A percentile compares a stretch with the other conserved stretches of the same genome.
Evolutionary conservation across 2,797 vertebrate genomes (phyloP).

Genomic region (Eospalax fontanierii): DNA sequence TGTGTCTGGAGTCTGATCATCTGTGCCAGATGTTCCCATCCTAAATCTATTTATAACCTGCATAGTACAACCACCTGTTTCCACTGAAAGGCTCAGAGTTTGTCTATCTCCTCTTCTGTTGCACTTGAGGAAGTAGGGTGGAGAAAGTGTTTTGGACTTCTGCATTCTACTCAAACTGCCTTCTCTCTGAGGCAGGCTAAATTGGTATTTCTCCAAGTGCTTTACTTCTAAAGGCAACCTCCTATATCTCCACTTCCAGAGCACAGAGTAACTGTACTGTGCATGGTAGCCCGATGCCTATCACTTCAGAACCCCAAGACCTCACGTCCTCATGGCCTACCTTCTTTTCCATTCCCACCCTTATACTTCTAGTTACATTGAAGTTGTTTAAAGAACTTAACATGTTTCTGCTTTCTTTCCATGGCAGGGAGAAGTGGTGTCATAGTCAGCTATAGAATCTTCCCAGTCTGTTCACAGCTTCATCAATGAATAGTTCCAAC

Average conservation of each 20-base stretch:
- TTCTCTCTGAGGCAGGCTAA: neutral
- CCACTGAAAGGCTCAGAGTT: neutral
- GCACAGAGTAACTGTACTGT: constrained; percentile 3
- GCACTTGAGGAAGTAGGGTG: neutral
- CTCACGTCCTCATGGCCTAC: neutral
- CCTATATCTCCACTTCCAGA: neutral
- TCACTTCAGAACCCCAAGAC: constrained; percentile 7
- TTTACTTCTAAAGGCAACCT: constrained; percentile 24
- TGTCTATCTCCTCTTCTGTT: neutral
- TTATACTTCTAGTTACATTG: constrained; percentile 24
- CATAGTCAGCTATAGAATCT: constrained; percentile 32
- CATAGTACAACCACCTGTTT: neutral
- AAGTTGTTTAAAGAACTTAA: constrained; percentile 62
- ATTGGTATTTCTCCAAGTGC: neutral
- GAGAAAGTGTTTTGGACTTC: constrained; percentile 19
- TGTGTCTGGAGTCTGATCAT: constrained; percentile 18
- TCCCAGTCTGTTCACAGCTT: constrained; percentile 41
- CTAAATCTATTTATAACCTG: constrained; percentile 26
- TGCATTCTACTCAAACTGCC: neutral
- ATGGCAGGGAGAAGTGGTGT: constrained; percentile 67
- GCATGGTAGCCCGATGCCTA: neutral
- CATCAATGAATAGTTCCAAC: neutral
- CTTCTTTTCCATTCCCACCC: neutral
- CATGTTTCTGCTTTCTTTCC: constrained; percentile 54
- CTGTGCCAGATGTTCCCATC: neutral